Percentiles rank a stretch among this genome's conserved stretches.
phyloP scores from a whole-genome alignment of 2,113 vertebrate species.

The Capricornis sumatraensis region DNA sequence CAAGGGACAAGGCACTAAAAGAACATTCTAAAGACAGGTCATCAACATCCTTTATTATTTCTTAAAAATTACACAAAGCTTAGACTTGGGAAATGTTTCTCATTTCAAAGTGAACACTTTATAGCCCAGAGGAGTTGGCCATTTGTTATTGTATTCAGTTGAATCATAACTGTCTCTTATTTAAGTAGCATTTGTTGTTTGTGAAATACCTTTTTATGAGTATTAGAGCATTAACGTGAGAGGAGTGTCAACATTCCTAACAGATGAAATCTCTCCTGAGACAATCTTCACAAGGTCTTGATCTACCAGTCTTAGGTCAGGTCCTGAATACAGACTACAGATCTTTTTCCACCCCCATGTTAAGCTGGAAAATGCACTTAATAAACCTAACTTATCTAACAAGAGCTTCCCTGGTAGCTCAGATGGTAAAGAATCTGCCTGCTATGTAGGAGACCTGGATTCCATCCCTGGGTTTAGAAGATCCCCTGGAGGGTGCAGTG shows the following conservation, averaged over 20 bases:
- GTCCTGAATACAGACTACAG: background rate
- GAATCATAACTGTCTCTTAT: background rate
- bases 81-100: background rate
- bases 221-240: background rate
- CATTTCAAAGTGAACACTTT: slow-evolving; percentile 1
- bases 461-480: background rate
- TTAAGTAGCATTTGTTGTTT: background rate
- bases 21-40: background rate
- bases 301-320: background rate
- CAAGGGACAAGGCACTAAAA: background rate
- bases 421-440: background rate
- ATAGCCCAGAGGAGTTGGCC: background rate
- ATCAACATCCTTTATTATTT: background rate
- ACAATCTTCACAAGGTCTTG: background rate
- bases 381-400: background rate
- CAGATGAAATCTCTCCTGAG: background rate
- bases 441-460: background rate
- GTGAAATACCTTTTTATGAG: background rate
- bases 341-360: background rate
- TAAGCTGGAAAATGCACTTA: background rate
- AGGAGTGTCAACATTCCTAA: background rate
- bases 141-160: background rate
- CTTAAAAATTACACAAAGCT: background rate
- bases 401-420: background rate
- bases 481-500: background rate